Evolutionary conservation across 2,797 vertebrate species (phyloP), one percentile per base, ranked within the genome.

Genomic region (Falco peregrinus): DNA sequence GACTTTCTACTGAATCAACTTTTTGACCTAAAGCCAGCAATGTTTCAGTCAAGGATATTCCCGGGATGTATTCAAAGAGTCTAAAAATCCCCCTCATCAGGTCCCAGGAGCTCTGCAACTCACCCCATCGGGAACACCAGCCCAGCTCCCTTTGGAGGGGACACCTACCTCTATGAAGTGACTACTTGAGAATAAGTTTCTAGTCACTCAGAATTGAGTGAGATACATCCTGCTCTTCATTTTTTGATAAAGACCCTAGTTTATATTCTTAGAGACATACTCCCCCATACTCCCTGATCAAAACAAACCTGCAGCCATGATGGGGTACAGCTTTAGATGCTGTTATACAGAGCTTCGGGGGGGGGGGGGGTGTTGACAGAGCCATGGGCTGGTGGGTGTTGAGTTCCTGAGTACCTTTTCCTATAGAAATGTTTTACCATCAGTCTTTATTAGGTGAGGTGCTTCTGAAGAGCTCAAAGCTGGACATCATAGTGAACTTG

Each of bases 11-110:
- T 93, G 95, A 95, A 93, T 84, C 82, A 96, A 81, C 43, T 95
- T 96, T 97, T 89, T 97, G 96, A 96, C 92, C 37, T 48, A 61
- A 86, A 93, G 84, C 92, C 96, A 97, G 78, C 37, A 94, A 39
- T 48, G 50, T 75, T 93, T 91, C 92, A 73, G 63, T 81, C 51
- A 89, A 84, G 84, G 82, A 87, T 82, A 89, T 86, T 92, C 47
- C 77, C 50, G 6, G 3, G 9, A 78, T 68, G 29, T 47, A 59
- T 76, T 29, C n/a, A 73, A 87, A 80, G 33, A 87, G 71, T 41
- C 31, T 92, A 91, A 68, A 95, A 85, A 92, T 65, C 39, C 56
- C 76, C 57, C 75, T 78, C 21, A 31, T 16, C 33, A 16, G 20
- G 11, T 71, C 37, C 6, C 15, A 60, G n/a, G 18, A 81, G 33